Evolutionary conservation across 2,888 invertebrate species (phyloP).

Genomic region (Temnothorax ravouxi): DNA sequence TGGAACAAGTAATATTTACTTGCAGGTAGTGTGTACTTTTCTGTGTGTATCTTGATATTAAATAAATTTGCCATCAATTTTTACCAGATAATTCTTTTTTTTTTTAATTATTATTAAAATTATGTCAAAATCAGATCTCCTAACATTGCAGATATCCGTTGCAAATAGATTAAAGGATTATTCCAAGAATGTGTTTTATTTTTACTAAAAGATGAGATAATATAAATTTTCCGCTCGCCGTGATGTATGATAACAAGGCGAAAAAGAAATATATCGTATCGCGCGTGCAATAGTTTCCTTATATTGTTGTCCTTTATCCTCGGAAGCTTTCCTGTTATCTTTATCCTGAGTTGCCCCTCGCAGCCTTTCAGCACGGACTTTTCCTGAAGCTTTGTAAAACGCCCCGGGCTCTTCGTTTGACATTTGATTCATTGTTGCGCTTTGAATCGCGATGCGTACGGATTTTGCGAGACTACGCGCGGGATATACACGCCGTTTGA

Average conservation of each 20-base stretch:
- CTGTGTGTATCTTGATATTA: background rate
- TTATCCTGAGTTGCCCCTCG: too few species aligned
- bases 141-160: background rate
- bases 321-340: background rate
- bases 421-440: slow-evolving; percentile 13
- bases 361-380: background rate
- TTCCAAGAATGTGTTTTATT: background rate
- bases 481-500: slow-evolving; percentile 23
- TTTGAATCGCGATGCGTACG: slow-evolving; percentile 22
- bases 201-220: background rate
- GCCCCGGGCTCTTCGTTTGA: slow-evolving; percentile 23
- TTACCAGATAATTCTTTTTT: background rate
- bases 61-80: background rate
- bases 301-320: background rate
- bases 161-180: background rate
- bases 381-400: background rate
- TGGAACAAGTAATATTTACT: too few species aligned
- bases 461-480: background rate
- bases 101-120: background rate
- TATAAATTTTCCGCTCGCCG: background rate
- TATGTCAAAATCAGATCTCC: background rate
- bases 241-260: background rate
- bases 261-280: too few species aligned
- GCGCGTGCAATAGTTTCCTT: background rate
- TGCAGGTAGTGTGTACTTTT: too few species aligned